phyloP scores from a whole-genome alignment of 2,113 vertebrate species.

The Taxidea taxus region DNA sequence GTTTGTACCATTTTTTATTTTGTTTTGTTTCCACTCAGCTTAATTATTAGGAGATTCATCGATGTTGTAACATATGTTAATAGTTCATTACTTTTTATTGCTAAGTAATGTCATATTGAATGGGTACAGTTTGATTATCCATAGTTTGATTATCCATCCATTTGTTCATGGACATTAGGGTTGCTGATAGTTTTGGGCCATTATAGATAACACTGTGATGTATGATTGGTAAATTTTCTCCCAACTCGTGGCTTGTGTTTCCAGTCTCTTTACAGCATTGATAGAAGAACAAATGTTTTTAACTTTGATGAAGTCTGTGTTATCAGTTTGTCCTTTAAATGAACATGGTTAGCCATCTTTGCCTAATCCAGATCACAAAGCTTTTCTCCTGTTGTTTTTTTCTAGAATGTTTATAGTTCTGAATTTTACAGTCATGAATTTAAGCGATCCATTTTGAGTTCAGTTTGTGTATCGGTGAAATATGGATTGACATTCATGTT shows the following conservation, averaged over 20 bases:
- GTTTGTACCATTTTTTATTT: background rate
- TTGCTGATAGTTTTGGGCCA: background rate
- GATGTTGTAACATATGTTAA: background rate
- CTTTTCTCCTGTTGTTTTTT: background rate
- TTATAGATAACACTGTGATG: background rate
- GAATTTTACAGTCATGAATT: background rate
- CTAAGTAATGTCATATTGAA: background rate
- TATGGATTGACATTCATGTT: background rate
- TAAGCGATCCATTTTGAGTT: slow-evolving; percentile 14
- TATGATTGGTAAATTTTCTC: background rate
- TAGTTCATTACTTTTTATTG: background rate
- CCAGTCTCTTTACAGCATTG: background rate
- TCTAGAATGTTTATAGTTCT: background rate
- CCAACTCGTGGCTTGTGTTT: background rate
- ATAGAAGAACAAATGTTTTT: background rate
- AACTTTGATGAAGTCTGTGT: slow-evolving; percentile 27
- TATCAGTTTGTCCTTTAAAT: background rate
- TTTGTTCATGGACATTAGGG: background rate
- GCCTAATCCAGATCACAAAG: background rate
- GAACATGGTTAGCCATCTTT: background rate
- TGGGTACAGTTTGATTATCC: background rate
- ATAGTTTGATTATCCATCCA: background rate
- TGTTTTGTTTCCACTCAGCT: background rate
- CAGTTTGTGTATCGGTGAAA: background rate
- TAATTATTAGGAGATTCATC: background rate